These are phyloP conservation scores for Bovichtus diacanthus DNA, from an alignment of 2,797 vertebrate genomes.

Conservation along the genomic window DNA sequence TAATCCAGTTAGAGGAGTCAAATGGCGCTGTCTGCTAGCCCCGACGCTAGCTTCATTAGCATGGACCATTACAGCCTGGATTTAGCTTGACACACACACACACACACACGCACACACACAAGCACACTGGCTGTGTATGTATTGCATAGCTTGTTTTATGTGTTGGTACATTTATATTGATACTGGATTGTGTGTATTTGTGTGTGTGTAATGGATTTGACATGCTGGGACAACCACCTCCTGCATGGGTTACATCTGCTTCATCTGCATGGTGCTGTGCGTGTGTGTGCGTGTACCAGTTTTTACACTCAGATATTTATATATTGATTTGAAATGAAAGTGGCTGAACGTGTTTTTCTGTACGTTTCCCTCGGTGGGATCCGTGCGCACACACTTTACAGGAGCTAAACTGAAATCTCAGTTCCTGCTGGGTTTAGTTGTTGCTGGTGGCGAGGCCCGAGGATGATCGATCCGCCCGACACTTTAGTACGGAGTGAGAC, in stretches of 20 bases:
- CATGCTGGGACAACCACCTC: conserved; percentile 23
- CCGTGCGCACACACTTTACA: background rate
- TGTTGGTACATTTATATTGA: conserved; percentile 15
- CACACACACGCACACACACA: conserved; percentile 21
- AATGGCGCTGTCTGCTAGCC: conserved; percentile 59
- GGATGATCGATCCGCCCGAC: background rate
- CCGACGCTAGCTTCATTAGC: conserved; percentile 58
- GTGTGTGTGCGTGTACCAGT: conserved; percentile 6
- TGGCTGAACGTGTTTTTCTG: background rate
- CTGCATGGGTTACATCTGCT: conserved; percentile 37
- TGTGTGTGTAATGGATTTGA: conserved; percentile 22
- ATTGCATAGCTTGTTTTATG: conserved; percentile 1
- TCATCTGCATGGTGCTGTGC: conserved; percentile 17
- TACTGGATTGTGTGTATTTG: conserved; percentile 12
- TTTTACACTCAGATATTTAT: conserved; percentile 18
- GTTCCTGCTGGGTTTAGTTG: background rate
- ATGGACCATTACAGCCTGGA: conserved; percentile 47
- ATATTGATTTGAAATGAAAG: conserved; percentile 27
- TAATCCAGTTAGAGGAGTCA: conserved; percentile 68
- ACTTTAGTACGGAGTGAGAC: background rate
- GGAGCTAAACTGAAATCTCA: background rate
- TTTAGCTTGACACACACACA: conserved; percentile 11
- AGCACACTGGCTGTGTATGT: conserved; percentile 13
- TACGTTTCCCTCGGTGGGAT: background rate
- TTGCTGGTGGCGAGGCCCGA: background rate